Conservation (phyloP, 1,140 invertebrate species). For the Phortica variegata region DNA sequence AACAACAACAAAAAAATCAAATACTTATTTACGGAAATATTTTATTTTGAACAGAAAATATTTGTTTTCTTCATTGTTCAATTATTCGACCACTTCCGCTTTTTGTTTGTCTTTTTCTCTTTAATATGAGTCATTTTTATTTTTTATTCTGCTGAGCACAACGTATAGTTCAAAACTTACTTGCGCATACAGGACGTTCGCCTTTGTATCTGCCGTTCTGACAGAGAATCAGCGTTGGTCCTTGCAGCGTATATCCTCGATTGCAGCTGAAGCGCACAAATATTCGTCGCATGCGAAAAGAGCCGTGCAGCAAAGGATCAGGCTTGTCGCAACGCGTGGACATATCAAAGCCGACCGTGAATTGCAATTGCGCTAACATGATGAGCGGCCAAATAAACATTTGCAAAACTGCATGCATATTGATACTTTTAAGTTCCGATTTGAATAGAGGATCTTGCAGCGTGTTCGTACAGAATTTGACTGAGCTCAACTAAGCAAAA, state of each 20-base stretch:
- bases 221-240: background rate
- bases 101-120: too few relatives aligned
- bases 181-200: conserved; percentile 30
- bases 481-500: too few relatives aligned
- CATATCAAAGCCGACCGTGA: too few relatives aligned
- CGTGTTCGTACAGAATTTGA: too few relatives aligned
- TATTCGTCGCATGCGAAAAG: background rate
- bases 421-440: too few relatives aligned
- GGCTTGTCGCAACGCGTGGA: conserved; percentile 9
- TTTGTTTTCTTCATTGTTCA: background rate
- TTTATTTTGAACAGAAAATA: background rate
- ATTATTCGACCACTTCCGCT: background rate
- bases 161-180: too few relatives aligned
- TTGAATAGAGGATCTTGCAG: too few relatives aligned
- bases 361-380: too few relatives aligned
- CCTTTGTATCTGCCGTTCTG: conserved; percentile 11
- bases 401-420: too few relatives aligned
- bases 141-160: background rate
- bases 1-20: conserved; percentile 3
- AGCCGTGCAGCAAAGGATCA: conserved; percentile 8
- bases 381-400: too few relatives aligned
- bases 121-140: background rate
- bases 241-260: conserved; percentile 7
- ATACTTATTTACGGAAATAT: background rate
- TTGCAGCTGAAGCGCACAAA: conserved; percentile 17